Base-by-base conservation (phyloP, 2,888 invertebrate genomes). In the Theretra japonica region DNA sequence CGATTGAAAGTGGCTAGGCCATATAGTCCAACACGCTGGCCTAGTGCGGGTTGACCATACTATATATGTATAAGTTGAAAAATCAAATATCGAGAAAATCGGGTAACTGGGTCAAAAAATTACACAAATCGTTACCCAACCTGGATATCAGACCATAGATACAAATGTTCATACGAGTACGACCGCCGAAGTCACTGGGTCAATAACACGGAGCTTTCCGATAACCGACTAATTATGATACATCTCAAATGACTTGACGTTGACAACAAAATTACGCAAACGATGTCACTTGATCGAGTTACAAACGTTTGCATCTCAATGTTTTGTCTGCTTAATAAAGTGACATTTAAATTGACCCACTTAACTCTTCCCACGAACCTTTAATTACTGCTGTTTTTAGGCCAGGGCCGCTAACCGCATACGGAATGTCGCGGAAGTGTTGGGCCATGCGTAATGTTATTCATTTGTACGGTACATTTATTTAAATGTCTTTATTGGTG, bases 261-360 rank as follows among this genome's bases (percentile, higher is more conserved):
- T 15, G 41, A 11, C 41, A 53, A 17, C 53, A n/a, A 53, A 53
- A 53, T 53, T 53, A 53, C 53, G 53, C 53, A n/a, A 53, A 6
- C 53, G n/a, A 53, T n/a, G 17, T 53, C 53, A 53, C n/a, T 17
- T 6, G 53, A 53, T 53, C n/a, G n/a, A 53, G 41, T 41, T 11
- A 53, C 53, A 53, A 33, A 60, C 17, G 8, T n/a, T 41, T 41
- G 21, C 41, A 62, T 41, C 6, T n/a, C 53, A 53, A n/a, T 62
- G 41, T 41, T 62, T 41, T 21, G 28, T 59, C 19, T 62, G 41
- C 33, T 62, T 62, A 21, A 41, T 21, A 33, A 62, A 41, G 57
- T 80, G 80, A 77, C 81, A 75, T 73, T 58, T 74, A 70, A 74
- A 76, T 77, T 82, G 76, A 78, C 75, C 78, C 48, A 68, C 73